Evolutionary conservation across 2,113 vertebrate genomes (phyloP).

Genomic region (Stictonetta naevosa): DNA sequence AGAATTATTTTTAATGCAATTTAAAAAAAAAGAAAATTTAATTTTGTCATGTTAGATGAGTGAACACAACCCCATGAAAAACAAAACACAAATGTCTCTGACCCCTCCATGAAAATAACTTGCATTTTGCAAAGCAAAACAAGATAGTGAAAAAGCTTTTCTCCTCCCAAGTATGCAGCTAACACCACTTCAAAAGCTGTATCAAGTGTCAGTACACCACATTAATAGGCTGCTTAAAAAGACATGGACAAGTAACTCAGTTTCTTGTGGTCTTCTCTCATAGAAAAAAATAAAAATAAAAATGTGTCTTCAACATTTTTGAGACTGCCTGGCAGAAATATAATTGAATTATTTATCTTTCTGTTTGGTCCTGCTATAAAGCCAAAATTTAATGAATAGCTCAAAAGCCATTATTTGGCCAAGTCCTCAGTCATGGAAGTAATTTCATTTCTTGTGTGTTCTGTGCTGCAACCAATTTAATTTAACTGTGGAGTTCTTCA

Average conservation of each 20-base stretch:
- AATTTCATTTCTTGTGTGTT: background rate
- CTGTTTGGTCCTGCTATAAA: background rate
- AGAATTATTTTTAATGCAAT: background rate
- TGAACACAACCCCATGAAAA: background rate
- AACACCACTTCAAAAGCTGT: constrained; percentile 11
- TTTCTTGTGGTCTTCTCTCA: background rate
- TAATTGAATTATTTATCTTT: constrained; percentile 2
- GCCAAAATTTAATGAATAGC: background rate
- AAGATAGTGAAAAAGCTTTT: background rate
- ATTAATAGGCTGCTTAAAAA: background rate
- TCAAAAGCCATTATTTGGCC: background rate
- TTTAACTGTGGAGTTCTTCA: background rate
- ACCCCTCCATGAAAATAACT: background rate
- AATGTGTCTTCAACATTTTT: background rate
- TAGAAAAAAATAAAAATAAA: background rate
- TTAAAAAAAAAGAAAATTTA: background rate
- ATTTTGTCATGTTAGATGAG: background rate
- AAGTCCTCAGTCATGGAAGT: background rate
- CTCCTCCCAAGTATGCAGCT: background rate
- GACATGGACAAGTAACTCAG: background rate
- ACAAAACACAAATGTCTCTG: background rate
- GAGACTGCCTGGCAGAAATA: background rate
- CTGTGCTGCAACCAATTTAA: background rate
- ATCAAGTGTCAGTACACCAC: background rate
- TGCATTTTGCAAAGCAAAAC: background rate